These are phyloP conservation scores for Leptinotarsa haldemani DNA, from an alignment of 2,888 invertebrate species.

Conservation along the genomic window DNA sequence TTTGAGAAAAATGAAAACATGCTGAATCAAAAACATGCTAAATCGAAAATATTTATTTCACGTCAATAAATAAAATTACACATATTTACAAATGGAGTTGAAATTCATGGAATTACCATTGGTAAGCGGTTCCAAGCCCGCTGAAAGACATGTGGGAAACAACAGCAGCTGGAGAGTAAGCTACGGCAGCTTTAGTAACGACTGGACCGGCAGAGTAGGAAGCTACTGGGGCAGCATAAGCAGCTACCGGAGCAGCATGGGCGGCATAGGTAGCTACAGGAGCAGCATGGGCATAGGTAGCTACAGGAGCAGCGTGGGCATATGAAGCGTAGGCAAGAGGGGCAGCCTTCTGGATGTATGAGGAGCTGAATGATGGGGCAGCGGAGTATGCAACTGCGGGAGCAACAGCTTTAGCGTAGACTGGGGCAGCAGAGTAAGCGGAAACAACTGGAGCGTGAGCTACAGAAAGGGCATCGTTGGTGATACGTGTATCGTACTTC, in stretches of 20 bases:
- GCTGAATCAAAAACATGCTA: not conserved
- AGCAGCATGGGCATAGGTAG: constrained; percentile 43
- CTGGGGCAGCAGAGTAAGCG: constrained; percentile 49
- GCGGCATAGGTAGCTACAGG: constrained; percentile 37
- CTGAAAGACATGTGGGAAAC: constrained; percentile 76
- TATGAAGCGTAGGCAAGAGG: constrained; percentile 45
- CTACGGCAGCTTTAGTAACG: constrained; percentile 63
- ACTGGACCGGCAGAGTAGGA: constrained; percentile 50
- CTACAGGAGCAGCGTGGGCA: constrained; percentile 34
- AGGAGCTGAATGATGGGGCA: constrained; percentile 12
- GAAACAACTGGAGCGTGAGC: constrained; percentile 41
- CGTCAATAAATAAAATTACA: constrained; percentile 34
- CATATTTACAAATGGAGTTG: constrained; percentile 37
- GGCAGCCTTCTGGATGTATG: constrained; percentile 41
- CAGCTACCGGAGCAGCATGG: constrained; percentile 52
- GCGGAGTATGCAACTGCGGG: constrained; percentile 24
- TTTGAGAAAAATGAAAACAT: not conserved
- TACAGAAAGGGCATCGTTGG: constrained; percentile 69
- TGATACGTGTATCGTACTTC: constrained; percentile 71
- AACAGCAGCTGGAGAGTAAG: constrained; percentile 72
- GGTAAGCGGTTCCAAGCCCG: constrained; percentile 74
- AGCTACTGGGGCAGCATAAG: constrained; percentile 38
- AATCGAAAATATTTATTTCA: constrained; percentile 27
- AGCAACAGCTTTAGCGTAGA: constrained; percentile 23
- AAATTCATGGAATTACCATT: constrained; percentile 67